Evolutionary conservation across 1,140 invertebrate species (phyloP), one percentile per base, ranked within the genome.

Genomic region (Panonychus citri): DNA sequence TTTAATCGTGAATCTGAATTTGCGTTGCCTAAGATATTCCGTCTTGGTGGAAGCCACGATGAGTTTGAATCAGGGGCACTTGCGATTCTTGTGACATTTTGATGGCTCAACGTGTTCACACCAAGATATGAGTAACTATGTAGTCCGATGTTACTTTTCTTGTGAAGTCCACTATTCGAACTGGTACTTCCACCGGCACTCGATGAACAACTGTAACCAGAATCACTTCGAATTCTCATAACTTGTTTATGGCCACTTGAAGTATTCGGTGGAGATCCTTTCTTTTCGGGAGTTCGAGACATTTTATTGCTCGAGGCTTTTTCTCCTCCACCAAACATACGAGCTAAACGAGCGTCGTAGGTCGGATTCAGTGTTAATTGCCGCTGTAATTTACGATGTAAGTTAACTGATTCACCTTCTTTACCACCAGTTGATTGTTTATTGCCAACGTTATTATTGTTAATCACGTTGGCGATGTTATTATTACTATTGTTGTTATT

Each of bases 291-390:
- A n/a, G 43, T 46, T n/a, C 43, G 13, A 15, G n/a, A 21, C n/a
- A n/a, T n/a, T 24, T 46, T 46, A 19, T 46, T 21, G n/a, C n/a
- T 19, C 10, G 43, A n/a, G 15, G n/a, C 10, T 2, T 46, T 46
- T 13, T 54, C 37, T 21, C 30, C 17, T n/a, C 17, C n/a, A 19
- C 30, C 27, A 15, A 42, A 42, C 52, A 61, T 56, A 24, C 74
- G 73, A 64, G 69, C 73, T 48, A 85, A 67, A 53, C 83, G 70
- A 10, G 81, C 78, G 70, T 87, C 84, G 61, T 76, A 79, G 3
- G 70, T 69, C 1, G 83, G 83, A 70, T 86, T 87, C 1, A 88
- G 66, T 1, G 83, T 83, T 21, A 85, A 70, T 62, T 88, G 83
- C 27, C 84, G 73, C 50, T 81, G 80, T 4, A 90, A 68, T 66